These are phyloP conservation scores for Mesitornis unicolor DNA, from an alignment of 2,113 vertebrate genomes.

Conservation along the genomic window DNA sequence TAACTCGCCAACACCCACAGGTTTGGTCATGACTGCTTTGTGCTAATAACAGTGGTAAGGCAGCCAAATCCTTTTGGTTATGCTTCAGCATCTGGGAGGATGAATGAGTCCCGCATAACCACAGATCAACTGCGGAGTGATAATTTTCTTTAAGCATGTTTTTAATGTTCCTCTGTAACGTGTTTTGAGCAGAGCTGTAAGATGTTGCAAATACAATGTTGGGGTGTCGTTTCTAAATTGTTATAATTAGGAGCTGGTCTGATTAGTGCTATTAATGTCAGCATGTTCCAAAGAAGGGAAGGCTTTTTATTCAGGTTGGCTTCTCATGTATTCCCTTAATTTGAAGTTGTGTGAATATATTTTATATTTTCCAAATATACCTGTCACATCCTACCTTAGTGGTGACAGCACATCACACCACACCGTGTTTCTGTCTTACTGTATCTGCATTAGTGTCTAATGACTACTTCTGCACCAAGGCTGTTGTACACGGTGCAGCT, in stretches of 20 bases:
- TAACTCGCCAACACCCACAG: accelerated
- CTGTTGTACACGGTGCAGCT: background rate
- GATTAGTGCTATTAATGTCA: background rate
- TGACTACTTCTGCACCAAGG: constrained; percentile 30
- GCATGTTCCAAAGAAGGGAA: background rate
- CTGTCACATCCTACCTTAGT: constrained; percentile 29
- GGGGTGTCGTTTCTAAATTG: background rate
- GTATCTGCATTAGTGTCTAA: background rate
- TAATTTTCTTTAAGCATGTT: background rate
- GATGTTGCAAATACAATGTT: background rate
- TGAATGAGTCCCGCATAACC: background rate
- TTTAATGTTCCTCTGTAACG: background rate
- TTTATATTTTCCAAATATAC: background rate
- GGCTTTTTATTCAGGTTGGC: background rate
- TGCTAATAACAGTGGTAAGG: background rate
- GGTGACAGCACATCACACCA: constrained; percentile 31
- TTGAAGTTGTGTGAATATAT: background rate
- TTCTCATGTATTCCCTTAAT: background rate
- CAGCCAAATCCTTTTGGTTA: background rate
- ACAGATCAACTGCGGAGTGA: background rate
- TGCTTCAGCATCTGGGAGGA: background rate
- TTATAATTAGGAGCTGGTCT: background rate
- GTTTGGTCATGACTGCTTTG: background rate
- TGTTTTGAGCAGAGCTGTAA: background rate
- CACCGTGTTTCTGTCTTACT: constrained; percentile 14